These are phyloP conservation scores for Ellobius talpinus DNA, from an alignment of 2,113 vertebrate genomes.

Conservation along the genomic window DNA sequence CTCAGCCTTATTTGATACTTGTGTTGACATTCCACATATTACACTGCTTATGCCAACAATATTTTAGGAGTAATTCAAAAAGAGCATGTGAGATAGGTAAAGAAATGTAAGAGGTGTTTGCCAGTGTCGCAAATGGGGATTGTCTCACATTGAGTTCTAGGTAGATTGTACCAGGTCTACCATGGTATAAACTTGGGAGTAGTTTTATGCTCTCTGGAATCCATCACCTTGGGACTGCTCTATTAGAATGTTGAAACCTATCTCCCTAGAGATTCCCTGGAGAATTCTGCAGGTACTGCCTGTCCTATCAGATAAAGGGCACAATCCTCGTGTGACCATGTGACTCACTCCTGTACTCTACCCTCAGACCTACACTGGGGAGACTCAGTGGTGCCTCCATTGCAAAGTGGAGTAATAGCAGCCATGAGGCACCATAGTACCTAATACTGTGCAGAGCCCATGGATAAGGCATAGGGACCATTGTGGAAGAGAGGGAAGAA, in stretches of 20 bases:
- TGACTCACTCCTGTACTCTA: background rate
- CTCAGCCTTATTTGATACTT: background rate
- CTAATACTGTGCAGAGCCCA: background rate
- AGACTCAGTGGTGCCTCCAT: fast-evolving
- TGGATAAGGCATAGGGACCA: background rate
- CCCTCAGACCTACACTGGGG: too few relatives aligned
- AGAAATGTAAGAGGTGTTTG: background rate
- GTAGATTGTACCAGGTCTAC: background rate
- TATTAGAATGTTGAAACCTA: background rate
- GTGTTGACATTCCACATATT: background rate
- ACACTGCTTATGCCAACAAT: background rate
- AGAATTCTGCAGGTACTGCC: background rate
- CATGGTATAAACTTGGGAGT: background rate
- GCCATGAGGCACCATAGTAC: too few relatives aligned
- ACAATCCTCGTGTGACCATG: fast-evolving
- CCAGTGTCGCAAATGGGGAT: fast-evolving
- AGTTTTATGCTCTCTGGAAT: too few relatives aligned
- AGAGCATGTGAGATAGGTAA: background rate
- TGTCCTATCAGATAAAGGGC: too few relatives aligned
- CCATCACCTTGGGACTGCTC: too few relatives aligned
- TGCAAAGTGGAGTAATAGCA: too few relatives aligned
- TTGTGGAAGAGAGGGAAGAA: background rate
- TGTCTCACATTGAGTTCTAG: background rate
- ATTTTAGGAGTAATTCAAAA: background rate
- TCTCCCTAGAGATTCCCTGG: background rate